Evolutionary conservation across 1,140 invertebrate genomes (phyloP), one percentile per base, ranked within the genome.

Genomic region (Rhopalosiphum padi): DNA sequence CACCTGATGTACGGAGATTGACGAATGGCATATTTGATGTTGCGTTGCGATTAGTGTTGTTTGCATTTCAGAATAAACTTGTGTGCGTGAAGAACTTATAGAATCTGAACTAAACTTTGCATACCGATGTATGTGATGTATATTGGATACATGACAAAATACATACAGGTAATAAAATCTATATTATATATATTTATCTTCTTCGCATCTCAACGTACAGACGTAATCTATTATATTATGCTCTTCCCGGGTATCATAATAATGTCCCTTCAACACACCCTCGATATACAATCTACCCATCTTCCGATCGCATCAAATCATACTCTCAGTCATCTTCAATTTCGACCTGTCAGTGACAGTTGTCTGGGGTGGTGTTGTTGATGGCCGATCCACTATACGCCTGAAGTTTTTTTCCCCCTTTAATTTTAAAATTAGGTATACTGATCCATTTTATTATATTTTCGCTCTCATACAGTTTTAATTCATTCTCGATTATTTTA

Each of bases 301-400:
- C 60, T n/a, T 77, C 15, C 30, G 11, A 30, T 77, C 15, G 15
- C 30, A 77, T 77, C 60, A 21, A 77, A 77, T 35, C 60, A 77
- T 35, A 18, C 60, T 77, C 60, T n/a, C 60, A 77, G 15, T 4
- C 60, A 77, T 77, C n/a, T 77, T 77, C 60, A 77, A 77, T 77
- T 77, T 77, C 60, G 15, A 77, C 60, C 60, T 77, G 60, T 77
- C 60, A 77, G 60, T 77, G 60, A 77, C 60, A 77, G 60, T 77
- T 77, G 30, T 77, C 60, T 68, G 60, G 30, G 15, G 4, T 68
- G 60, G 30, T 68, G 60, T 15, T n/a, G 5, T n/a, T 77, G 15
- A n/a, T 77, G 18, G 30, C n/a, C 15, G 60, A 77, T 77, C 60
- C 60, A 77, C 60, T 77, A n/a, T 11, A 77, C n/a, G 60, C 4